Evolutionary conservation across 2,888 invertebrate genomes (phyloP), one percentile per base, ranked within the genome.

Genomic region (Amblyjoppa fuscipennis): DNA sequence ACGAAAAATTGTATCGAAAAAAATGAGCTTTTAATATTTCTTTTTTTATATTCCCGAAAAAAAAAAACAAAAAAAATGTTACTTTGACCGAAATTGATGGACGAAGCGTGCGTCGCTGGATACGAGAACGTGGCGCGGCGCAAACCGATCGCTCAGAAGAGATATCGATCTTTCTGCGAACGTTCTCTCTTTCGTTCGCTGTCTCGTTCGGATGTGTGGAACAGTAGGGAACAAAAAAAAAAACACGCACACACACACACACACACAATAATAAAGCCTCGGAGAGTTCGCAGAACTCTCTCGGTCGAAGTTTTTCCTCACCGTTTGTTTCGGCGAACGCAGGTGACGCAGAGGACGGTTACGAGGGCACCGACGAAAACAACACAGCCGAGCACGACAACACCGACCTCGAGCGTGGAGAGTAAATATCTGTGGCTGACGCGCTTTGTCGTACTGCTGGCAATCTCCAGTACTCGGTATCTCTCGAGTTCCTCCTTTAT

Each of bases 361-460:
- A 97, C 95, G 78, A 97, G 95, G 0, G 98, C 97, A 0, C 98
- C 98, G 64, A 98, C 94, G 92, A 98, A 97, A 76, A 98, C 97
- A 73, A 98, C 95, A 87, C 97, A 97, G 3, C 97, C 97, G 6
- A 98, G 95, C 0, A 97, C 96, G 16, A 98, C 96, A 0, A 97
- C 97, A 38, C 97, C 96, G 71, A 98, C 96, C 94, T 98, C 98
- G 90, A 97, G 95, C 0, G 97, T 96, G 34, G 97, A 97, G 64
- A 96, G 94, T 34, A 95, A 91, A 81, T 94, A 94, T 80, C 94
- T 93, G 84, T 94, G 94, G 87, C 90, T 94, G 82, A 92, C 90
- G 51, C 89, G 96, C 94, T 61, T 90, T 9, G 90, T 90, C 93
- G 91, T 88, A 91, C 92, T 84, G 92, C 93, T 95, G 66, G 96